Evolutionary conservation across 2,113 vertebrate species (phyloP), one percentile per base, ranked within the genome.

Genomic region (Malurus elegans): DNA sequence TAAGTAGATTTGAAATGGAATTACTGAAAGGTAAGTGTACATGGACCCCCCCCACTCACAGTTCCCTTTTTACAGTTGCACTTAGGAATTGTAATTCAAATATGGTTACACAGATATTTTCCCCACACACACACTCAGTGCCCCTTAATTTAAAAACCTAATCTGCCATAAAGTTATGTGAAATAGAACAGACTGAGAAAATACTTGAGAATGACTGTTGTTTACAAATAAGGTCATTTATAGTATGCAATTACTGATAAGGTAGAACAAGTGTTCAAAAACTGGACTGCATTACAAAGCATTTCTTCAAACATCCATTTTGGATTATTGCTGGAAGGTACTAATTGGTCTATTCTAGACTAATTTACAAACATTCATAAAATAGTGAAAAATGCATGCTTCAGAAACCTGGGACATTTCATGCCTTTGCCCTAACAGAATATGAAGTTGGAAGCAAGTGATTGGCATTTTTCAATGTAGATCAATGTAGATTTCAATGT

Each of bases 321-420:
- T 96, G 92, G 79, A 89, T 98, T 98, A 98, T 97, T 97, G 97
- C 97, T 98, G 91, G 92, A 96, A 94, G 71, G 83, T 98, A 88
- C 96, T 97, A 97, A 96, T 74, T 71, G 86, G 93, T 90, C 92
- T 97, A 92, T 92, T 93, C 79, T 96, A 95, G 79, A 95, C 91
- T 98, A 97, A 80, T 95, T 97, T 97, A 98, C 96, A 97, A 97
- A 98, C 97, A 97, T 97, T 97, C 97, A 97, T 94, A 97, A 98
- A 98, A 96, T 44, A 97, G 88, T 97, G 97, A 83, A 96, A 96
- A 98, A 98, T 88, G 91, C 98, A 98, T 98, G 98, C 98, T 97
- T 97, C 96, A 97, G 96, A 97, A 98, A 98, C 69, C 53, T 81
- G 95, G 76, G 93, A 96, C 83, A 93, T 96, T 93, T 97, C 95